Percentiles rank a stretch among this genome's conserved stretches.
Conservation (phyloP, 2,888 invertebrate genomes). For the Andrena camellia region DNA sequence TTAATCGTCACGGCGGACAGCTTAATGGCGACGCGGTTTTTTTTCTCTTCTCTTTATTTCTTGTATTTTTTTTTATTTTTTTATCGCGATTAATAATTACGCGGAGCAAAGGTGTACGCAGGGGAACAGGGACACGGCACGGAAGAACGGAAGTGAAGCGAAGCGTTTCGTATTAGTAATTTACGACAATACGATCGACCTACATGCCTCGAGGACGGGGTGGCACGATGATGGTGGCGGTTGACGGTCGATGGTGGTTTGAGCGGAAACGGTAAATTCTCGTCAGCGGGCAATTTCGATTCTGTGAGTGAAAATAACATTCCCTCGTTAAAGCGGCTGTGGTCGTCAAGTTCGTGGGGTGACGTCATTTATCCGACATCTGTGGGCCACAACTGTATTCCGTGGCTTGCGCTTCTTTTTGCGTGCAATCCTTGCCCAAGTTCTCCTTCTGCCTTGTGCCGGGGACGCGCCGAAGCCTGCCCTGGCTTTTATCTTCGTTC, state of each 20-base stretch:
- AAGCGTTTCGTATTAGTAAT: conserved; percentile 71
- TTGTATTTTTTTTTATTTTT: conserved; percentile 12
- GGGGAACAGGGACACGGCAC: conserved; percentile 28
- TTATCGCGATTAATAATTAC: conserved; percentile 55
- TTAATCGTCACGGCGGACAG: conserved; percentile 17
- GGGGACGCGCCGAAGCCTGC: conserved; percentile 18
- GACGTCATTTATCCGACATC: conserved; percentile 77
- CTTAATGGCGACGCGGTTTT: conserved; percentile 25
- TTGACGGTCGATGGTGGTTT: conserved; percentile 44
- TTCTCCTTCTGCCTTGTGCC: background rate
- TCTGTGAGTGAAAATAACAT: conserved; percentile 58
- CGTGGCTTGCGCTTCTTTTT: conserved; percentile 62
- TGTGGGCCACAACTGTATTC: conserved; percentile 60
- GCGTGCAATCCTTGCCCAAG: conserved; percentile 51
- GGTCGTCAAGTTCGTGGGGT: conserved; percentile 75
- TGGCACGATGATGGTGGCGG: conserved; percentile 28
- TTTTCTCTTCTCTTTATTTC: too few relatives aligned
- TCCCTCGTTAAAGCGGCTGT: conserved; percentile 63
- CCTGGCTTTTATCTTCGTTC: conserved; percentile 25
- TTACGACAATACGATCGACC: conserved; percentile 67
- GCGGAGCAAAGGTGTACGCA: conserved; percentile 27
- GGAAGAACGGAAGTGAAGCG: conserved; percentile 69
- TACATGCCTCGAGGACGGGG: conserved; percentile 55
- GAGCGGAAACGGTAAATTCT: conserved; percentile 72
- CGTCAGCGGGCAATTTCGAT: conserved; percentile 55